A percentile compares a stretch with the other conserved stretches of the same genome.
Evolutionary conservation across 1,140 invertebrate species (phyloP).

Genomic region (Bombus superbus): DNA sequence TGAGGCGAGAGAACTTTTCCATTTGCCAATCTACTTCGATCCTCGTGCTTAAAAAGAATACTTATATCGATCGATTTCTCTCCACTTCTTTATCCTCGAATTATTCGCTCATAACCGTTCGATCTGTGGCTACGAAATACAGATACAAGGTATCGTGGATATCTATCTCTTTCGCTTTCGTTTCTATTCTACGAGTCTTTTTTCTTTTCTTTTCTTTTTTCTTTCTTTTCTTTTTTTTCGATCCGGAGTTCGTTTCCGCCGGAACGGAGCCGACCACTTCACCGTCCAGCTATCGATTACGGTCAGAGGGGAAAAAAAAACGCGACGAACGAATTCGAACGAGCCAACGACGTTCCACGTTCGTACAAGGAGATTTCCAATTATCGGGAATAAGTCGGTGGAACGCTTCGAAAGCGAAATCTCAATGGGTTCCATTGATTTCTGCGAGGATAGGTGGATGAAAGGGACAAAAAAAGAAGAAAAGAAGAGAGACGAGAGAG

Average conservation of each 20-base stretch:
- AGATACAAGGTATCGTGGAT: not conserved
- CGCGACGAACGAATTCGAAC: slow-evolving; percentile 43
- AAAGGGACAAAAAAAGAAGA: not conserved
- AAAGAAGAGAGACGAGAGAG: not conserved
- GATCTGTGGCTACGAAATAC: not conserved
- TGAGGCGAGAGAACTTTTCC: slow-evolving; percentile 20
- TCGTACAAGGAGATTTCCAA: slow-evolving; percentile 55
- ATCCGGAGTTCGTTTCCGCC: slow-evolving; percentile 18
- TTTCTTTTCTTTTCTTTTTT: not conserved
- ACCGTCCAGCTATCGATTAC: slow-evolving; percentile 40
- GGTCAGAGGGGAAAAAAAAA: not conserved
- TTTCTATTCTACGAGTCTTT: too few species aligned
- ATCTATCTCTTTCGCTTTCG: not conserved
- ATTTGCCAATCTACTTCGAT: slow-evolving; percentile 2
- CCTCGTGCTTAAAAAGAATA: not conserved
- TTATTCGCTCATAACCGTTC: not conserved
- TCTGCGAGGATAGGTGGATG: not conserved
- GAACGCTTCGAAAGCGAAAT: slow-evolving; percentile 49
- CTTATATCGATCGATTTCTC: not conserved
- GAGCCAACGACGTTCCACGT: slow-evolving; percentile 39
- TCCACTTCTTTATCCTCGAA: not conserved
- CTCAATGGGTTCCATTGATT: slow-evolving; percentile 45
- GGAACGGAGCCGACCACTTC: slow-evolving; percentile 27
- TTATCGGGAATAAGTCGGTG: slow-evolving; percentile 50
- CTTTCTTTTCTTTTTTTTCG: not conserved